A percentile compares a stretch with the other conserved stretches of the same genome.
Conservation (phyloP, 2,888 invertebrate species). For the Byasa hedistus region DNA sequence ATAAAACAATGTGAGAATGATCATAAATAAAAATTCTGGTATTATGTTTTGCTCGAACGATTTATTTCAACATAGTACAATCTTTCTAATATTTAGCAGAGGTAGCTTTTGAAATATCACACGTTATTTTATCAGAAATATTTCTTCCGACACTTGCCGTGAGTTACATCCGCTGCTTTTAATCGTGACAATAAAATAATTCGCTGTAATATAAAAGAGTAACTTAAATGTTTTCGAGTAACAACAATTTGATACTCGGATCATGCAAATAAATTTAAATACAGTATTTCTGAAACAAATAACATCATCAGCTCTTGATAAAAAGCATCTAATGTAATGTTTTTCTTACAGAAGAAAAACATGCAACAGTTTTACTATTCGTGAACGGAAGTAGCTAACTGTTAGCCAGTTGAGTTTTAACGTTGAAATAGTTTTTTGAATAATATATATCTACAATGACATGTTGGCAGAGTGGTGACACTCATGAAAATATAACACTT, state of each 20-base stretch:
- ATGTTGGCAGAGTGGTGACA: background rate
- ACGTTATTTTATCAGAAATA: too few species aligned
- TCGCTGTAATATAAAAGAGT: too few species aligned
- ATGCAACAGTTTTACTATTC: background rate
- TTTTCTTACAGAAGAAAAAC: background rate
- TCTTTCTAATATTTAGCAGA: too few species aligned
- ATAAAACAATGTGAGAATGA: too few species aligned
- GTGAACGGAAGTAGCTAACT: background rate
- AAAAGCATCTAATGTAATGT: background rate
- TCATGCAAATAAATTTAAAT: background rate
- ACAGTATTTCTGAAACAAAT: background rate
- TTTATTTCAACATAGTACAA: too few species aligned
- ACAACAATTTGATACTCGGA: background rate
- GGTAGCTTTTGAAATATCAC: too few species aligned
- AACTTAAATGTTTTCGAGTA: too few species aligned
- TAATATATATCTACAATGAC: background rate
- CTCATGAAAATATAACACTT: background rate
- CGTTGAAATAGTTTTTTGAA: background rate
- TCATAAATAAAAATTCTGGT: too few species aligned
- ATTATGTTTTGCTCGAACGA: too few species aligned
- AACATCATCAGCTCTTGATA: background rate
- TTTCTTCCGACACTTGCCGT: too few species aligned
- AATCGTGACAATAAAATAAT: too few species aligned
- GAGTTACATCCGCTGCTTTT: too few species aligned
- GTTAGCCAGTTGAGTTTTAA: background rate